Evolutionary conservation across 2,113 vertebrate species (phyloP).

Genomic region (Raja brachyura): DNA sequence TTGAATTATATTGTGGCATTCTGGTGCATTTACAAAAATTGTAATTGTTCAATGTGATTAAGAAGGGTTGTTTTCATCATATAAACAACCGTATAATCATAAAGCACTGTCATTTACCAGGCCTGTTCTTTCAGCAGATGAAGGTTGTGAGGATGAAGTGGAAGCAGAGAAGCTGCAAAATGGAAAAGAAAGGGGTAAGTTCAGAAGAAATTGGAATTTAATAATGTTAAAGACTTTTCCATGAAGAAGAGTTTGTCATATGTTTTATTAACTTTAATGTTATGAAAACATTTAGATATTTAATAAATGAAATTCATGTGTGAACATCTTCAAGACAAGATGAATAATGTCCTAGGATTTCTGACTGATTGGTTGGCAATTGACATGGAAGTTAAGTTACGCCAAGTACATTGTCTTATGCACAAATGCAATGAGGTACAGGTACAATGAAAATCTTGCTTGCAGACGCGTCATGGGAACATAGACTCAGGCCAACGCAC

Average conservation of each 20-base stretch:
- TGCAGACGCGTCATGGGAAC: no score
- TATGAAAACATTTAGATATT: neutral
- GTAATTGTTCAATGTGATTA: neutral
- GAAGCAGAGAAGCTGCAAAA: constrained; percentile 78
- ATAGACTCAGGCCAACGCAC: no score
- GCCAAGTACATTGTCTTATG: no score
- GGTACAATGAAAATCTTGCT: no score
- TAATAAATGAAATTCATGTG: neutral
- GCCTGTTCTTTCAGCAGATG: constrained; percentile 56
- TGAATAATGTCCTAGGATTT: neutral
- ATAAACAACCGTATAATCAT: neutral
- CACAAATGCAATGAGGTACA: no score
- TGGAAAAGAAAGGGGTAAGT: constrained; percentile 77
- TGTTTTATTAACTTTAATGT: constrained; percentile 6
- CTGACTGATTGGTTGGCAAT: neutral
- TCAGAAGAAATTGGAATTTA: neutral
- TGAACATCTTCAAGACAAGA: neutral
- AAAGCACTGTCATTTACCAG: neutral
- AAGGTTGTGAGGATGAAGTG: constrained; percentile 68
- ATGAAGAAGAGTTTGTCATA: neutral
- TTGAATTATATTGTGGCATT: neutral
- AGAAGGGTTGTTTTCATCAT: neutral
- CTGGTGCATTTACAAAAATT: neutral
- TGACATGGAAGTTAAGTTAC: neutral
- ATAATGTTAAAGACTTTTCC: neutral